Base-by-base conservation (phyloP, 2,113 vertebrate species). In the Gallinago paraguaiae region DNA sequence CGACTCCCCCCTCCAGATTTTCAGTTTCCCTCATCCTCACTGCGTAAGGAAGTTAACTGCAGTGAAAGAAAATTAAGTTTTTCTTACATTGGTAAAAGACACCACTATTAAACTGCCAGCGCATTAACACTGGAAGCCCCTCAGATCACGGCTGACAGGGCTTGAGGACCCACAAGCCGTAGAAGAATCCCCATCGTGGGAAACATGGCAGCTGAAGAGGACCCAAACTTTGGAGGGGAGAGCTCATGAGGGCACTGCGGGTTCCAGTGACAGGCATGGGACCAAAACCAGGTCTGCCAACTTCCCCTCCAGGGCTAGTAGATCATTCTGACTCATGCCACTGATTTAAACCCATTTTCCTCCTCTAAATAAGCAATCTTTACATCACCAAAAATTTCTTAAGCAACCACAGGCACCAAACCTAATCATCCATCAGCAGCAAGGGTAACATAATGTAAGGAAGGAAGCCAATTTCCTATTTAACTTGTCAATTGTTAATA, bases 171-270 rank as follows among this genome's bases (percentile, higher is more conserved):
- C 1, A 2, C 25, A 60, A 91, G 10, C 51, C 1, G 1, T 9
- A 48, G 1, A 0, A 53, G 61, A 77, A n/a, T 33, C 13, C 17
- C 37, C 6, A 10, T 11, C 10, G 1, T 7, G 11, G 35, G 22
- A 71, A 88, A 23, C 1, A 0, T 4, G 7, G 30, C 37, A 41
- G 17, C 39, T 23, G 9, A 83, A 61, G 13, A 50, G 22, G 18
- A 72, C 19, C 10, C 24, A 48, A 28, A 19, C 37, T 65, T 64
- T 1, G 3, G 45, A 68, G 37, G 7, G 31, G 50, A 41, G 19
- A 64, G 20, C 53, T 83, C 53, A 51, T 30, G 35, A 14, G 23
- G 43, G 24, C 2, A 1, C 48, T 17, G 13, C 0, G 1, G 31
- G 43, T 53, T 67, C 18, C 9, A 5, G 48, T 48, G 53, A 48